A percentile compares a stretch with the other conserved stretches of the same genome.
Evolutionary conservation across 1,140 invertebrate species (phyloP).

Genomic region (Macrosteles quadrilineatus): DNA sequence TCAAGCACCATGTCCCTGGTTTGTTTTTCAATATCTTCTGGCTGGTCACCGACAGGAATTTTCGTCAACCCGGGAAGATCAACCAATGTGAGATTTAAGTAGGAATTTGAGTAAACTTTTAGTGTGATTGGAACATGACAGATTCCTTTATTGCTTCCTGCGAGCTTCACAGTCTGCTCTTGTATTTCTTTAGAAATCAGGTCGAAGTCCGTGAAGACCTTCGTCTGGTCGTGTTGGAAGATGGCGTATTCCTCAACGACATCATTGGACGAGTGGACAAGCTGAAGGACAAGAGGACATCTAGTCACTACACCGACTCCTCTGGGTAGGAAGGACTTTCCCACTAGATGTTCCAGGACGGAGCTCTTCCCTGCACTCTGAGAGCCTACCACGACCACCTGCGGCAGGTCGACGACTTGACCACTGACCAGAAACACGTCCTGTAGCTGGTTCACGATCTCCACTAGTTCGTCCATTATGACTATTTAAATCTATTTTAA

Average conservation of each 20-base stretch:
- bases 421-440: conserved; percentile 34
- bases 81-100: conserved; percentile 62
- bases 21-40: conserved; percentile 61
- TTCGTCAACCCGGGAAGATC: conserved; percentile 65
- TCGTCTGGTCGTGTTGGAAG: conserved; percentile 69
- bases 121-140: conserved; percentile 70
- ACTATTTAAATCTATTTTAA: background rate
- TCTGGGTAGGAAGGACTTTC: conserved; percentile 40
- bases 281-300: conserved; percentile 37
- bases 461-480: conserved; percentile 39
- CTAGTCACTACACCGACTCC: conserved; percentile 39
- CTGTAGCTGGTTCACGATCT: conserved; percentile 39
- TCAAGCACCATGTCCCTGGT: conserved; percentile 60
- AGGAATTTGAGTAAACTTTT: conserved; percentile 67
- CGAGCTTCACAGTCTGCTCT: conserved; percentile 67
- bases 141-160: conserved; percentile 71
- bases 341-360: conserved; percentile 40
- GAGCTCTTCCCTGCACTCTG: conserved; percentile 52
- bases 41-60: conserved; percentile 66
- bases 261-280: background rate
- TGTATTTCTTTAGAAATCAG: conserved; percentile 72
- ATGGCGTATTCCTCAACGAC: conserved; percentile 64
- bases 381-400: conserved; percentile 41
- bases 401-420: conserved; percentile 35
- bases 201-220: conserved; percentile 68